Evolutionary conservation across 2,888 invertebrate genomes (phyloP).

Genomic region (Camponotus fellah): DNA sequence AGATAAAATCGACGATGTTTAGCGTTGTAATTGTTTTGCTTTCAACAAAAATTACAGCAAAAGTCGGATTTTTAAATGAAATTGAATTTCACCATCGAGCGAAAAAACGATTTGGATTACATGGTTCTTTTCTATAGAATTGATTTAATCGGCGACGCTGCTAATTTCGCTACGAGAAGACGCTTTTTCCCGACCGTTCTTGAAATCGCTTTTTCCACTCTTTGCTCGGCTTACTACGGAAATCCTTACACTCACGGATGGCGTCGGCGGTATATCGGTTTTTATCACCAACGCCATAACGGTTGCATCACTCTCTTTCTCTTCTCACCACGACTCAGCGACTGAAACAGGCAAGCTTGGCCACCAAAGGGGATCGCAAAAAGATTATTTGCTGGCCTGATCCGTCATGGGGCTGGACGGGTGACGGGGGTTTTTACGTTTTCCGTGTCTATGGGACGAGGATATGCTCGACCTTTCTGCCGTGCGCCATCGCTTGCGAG

Average conservation of each 20-base stretch:
- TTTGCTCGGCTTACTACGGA: slow-evolving; percentile 40
- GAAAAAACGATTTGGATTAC: not conserved
- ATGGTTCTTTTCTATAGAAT: slow-evolving; percentile 20
- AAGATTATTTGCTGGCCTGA: slow-evolving; percentile 77
- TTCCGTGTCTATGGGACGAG: slow-evolving; percentile 62
- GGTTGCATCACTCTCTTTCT: slow-evolving; percentile 54
- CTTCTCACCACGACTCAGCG: slow-evolving; percentile 51
- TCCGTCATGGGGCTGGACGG: slow-evolving; percentile 74
- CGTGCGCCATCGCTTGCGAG: slow-evolving; percentile 49
- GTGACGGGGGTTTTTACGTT: slow-evolving; percentile 77
- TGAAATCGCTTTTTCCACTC: slow-evolving; percentile 40
- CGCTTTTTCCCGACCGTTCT: slow-evolving; percentile 34
- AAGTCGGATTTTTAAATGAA: slow-evolving; percentile 7
- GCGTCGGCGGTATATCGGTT: slow-evolving; percentile 58
- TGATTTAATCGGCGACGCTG: slow-evolving; percentile 40
- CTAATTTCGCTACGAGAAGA: slow-evolving; percentile 33
- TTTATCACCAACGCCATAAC: slow-evolving; percentile 69
- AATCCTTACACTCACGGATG: slow-evolving; percentile 54
- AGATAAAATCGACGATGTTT: not conserved
- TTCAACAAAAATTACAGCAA: not conserved
- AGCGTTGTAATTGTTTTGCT: not conserved
- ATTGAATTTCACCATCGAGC: slow-evolving; percentile 1
- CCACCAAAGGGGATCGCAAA: slow-evolving; percentile 71
- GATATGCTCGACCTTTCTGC: slow-evolving; percentile 64
- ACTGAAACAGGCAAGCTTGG: slow-evolving; percentile 58